Conservation (phyloP, 2,888 invertebrate species). For the Drosophila algonquin region DNA sequence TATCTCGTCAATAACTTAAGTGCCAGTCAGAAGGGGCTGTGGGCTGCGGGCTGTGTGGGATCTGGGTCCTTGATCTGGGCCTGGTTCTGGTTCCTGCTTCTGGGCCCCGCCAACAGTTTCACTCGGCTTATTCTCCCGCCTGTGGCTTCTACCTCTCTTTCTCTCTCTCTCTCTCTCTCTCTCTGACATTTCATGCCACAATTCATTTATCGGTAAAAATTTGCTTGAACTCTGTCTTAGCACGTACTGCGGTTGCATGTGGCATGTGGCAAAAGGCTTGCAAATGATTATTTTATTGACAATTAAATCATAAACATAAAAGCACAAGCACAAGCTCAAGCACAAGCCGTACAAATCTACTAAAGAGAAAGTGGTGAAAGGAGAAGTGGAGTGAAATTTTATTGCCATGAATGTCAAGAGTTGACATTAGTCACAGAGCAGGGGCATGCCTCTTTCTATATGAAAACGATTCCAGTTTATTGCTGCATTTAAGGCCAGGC, state of each 20-base stretch:
- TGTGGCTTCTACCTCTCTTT: slow-evolving; percentile 35
- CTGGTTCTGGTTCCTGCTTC: not conserved
- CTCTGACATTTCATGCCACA: slow-evolving; percentile 1
- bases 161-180: not conserved
- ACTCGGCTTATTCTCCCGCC: slow-evolving; percentile 23
- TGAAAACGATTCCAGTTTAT: slow-evolving; percentile 69
- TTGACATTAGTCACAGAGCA: slow-evolving; percentile 60
- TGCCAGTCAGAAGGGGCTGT: slow-evolving; percentile 46
- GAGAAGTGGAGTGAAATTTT: slow-evolving; percentile 52
- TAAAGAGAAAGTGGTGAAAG: slow-evolving; percentile 1
- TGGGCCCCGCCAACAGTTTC: slow-evolving; percentile 18
- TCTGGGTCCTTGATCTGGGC: not conserved
- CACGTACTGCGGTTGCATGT: slow-evolving; percentile 72
- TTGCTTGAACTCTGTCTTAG: slow-evolving; percentile 51
- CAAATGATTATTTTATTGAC: slow-evolving; percentile 77
- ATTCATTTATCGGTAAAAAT: slow-evolving; percentile 62
- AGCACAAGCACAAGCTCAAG: slow-evolving; percentile 27
- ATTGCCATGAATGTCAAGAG: slow-evolving; percentile 67
- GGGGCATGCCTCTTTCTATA: slow-evolving; percentile 7
- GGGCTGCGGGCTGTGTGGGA: slow-evolving; percentile 7
- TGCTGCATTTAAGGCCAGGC: slow-evolving; percentile 53
- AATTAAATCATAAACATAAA: slow-evolving; percentile 72
- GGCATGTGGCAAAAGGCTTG: slow-evolving; percentile 53
- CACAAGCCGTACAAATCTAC: slow-evolving; percentile 43
- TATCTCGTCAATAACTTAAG: slow-evolving; percentile 79